Evolutionary conservation across 2,113 vertebrate genomes (phyloP), one percentile per base, ranked within the genome.

Genomic region (Crotalus tigris): DNA sequence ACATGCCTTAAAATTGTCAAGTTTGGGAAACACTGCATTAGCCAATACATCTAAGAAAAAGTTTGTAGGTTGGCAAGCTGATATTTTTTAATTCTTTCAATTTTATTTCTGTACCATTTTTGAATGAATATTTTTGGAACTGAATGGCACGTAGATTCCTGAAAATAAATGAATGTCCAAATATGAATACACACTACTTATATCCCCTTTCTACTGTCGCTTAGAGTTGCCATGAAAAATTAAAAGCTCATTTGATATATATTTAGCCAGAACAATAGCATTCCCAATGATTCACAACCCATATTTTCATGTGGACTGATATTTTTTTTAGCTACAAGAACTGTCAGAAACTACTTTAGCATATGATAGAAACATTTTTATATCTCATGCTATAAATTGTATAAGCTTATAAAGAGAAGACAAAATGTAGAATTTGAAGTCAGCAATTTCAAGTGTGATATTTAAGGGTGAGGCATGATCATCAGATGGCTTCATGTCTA

Each of bases 331-430:
- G 92, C 24, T 75, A 10, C 24, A 90, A 29, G 49, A 87, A n/a
- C 55, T 89, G 39, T 92, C 69, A 12, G 33, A 64, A 58, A 33
- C 85, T 29, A 85, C 24, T 39, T 92, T 86, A 44, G 64, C 15
- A 29, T 57, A 55, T 89, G 11, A 53, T 2, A 10, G 87, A 6
- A 2, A 57, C 0, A 0, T 85, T 53, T 2, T 53, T 17, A 54
- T 85, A 21, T 58, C 54, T 19, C 44, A 26, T 33, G 49, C 26
- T n/a, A 29, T 69, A 11, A n/a, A n/a, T n/a, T 69, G 61, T 69
- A 69, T 69, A 69, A 69, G 26, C 3, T 33, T 91, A 55, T 57
- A 29, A 57, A 58, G 15, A 46, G 54, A 19, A 44, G 29, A 91
- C 29, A 86, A 44, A 26, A 58, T 57, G 21, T 44, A 17, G 2